Conservation (phyloP, 2,113 vertebrate genomes). For the Desmodus rotundus region DNA sequence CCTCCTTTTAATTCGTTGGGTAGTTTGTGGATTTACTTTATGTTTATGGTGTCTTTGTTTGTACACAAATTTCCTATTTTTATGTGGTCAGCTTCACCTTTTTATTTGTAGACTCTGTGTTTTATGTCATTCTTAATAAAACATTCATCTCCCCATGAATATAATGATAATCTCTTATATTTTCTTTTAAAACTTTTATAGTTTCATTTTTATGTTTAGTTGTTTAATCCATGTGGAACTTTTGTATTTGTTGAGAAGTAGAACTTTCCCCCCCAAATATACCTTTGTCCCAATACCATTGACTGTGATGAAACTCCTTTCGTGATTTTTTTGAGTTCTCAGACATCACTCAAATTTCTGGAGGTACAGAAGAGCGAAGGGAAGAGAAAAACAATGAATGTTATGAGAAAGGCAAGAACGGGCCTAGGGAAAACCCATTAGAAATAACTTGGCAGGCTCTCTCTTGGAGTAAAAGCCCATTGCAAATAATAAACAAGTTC, state of each 20-base stretch:
- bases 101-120: not conserved
- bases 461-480: not conserved
- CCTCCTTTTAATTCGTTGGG: not conserved
- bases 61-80: not conserved
- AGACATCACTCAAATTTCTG: not conserved
- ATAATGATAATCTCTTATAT: not conserved
- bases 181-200: conserved; percentile 11
- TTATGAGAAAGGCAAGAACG: not conserved
- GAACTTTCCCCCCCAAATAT: not conserved
- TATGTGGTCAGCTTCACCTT: not conserved
- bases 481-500: not conserved
- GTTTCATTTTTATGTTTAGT: not conserved
- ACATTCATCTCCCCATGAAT: not conserved
- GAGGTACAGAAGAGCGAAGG: not conserved
- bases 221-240: not conserved
- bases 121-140: conserved; percentile 15
- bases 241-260: not conserved
- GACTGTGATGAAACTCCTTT: not conserved
- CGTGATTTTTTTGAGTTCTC: not conserved
- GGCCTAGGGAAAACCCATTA: not conserved
- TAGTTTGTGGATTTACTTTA: not conserved
- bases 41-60: not conserved
- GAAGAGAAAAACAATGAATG: not conserved
- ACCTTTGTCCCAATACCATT: not conserved
- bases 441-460: not conserved